Percentiles rank a stretch among this genome's conserved stretches.
phyloP scores from a whole-genome alignment of 2,888 invertebrate species.

The Bimastos eiseni region DNA sequence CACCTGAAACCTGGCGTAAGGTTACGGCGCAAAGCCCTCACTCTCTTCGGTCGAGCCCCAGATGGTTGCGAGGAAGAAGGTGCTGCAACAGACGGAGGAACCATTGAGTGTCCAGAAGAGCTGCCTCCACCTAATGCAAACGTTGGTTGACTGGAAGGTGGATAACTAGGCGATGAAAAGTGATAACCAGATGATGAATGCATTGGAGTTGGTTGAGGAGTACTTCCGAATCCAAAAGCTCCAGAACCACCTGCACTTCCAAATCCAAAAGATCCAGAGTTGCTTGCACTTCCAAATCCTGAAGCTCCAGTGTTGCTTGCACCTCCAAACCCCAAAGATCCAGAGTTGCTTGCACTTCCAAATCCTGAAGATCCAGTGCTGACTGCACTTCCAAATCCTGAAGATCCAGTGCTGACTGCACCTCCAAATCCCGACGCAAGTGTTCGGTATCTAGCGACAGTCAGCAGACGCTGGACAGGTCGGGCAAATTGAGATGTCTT shows the following conservation, averaged over 20 bases:
- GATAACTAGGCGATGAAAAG: neutral
- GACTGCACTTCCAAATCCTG: neutral
- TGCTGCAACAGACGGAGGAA: neutral
- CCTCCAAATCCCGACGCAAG: neutral
- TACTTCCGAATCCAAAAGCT: neutral
- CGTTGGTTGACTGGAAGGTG: neutral
- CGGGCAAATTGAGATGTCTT: neutral
- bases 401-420: neutral
- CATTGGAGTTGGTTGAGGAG: neutral
- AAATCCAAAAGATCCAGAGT: neutral
- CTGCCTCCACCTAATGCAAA: neutral
- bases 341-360: neutral
- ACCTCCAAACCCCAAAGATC: neutral
- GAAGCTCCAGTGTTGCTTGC: neutral
- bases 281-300: neutral
- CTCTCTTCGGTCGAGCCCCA: neutral
- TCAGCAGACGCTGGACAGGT: neutral
- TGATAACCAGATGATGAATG: neutral
- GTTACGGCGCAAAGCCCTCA: slow-evolving; percentile 8
- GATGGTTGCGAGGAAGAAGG: neutral
- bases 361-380: neutral
- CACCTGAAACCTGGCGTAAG: neutral
- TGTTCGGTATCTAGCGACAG: neutral
- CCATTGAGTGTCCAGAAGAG: neutral
- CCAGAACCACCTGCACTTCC: neutral